Evolutionary conservation across 92 coral and sea anemone genomes (phyloP).

Genomic region (Porites evermanni): DNA sequence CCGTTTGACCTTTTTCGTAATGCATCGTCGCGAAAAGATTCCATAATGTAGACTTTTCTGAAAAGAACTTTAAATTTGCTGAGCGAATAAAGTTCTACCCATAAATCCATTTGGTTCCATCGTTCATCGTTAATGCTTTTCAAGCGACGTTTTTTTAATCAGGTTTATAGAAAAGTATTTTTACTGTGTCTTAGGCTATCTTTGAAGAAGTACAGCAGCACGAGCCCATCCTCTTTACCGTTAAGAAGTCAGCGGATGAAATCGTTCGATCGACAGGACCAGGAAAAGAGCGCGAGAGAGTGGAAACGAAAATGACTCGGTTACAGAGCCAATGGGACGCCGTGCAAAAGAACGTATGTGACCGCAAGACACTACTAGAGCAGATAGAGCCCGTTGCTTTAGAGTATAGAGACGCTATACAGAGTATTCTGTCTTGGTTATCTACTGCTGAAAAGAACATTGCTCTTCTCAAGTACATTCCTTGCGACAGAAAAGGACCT

Average conservation of each 20-base stretch:
- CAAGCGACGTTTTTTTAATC: background rate
- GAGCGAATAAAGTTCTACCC: too few species aligned
- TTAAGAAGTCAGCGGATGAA: slow-evolving; percentile 79
- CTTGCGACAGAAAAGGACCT: slow-evolving; percentile 80
- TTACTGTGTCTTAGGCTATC: slow-evolving; percentile 63
- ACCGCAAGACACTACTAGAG: slow-evolving; percentile 79
- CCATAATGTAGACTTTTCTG: too few species aligned
- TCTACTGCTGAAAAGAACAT: slow-evolving; percentile 77
- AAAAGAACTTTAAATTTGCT: too few species aligned
- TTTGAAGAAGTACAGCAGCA: slow-evolving; percentile 84
- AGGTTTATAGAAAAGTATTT: background rate
- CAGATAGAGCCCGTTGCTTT: slow-evolving; percentile 90
- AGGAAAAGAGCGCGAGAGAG: slow-evolving; percentile 87
- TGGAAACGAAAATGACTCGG: slow-evolving; percentile 74
- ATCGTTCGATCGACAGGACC: slow-evolving; percentile 73
- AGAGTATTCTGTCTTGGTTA: slow-evolving; percentile 84
- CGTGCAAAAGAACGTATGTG: slow-evolving; percentile 69
- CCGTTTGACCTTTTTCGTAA: too few species aligned
- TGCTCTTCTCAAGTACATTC: slow-evolving; percentile 71
- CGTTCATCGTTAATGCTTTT: background rate
- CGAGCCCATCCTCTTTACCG: slow-evolving; percentile 79
- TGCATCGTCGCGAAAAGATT: too few species aligned
- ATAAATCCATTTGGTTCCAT: too few species aligned
- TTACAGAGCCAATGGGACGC: slow-evolving; percentile 84
- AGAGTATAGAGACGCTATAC: slow-evolving; percentile 71